These are phyloP conservation scores for Mellilla xanthometata DNA, from an alignment of 2,888 invertebrate species.

Conservation along the genomic window DNA sequence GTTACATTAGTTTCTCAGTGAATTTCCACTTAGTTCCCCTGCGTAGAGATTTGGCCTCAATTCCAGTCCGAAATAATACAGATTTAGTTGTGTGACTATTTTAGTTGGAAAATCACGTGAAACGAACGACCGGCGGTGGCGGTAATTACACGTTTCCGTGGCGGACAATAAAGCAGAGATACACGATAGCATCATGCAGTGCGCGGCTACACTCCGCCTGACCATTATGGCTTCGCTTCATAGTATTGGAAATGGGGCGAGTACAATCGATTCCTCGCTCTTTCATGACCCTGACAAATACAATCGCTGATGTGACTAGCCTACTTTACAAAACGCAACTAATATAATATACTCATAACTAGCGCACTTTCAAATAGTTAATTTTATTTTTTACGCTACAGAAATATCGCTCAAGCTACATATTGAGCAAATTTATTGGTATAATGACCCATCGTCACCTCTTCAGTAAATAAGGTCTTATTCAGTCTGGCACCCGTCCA, in stretches of 20 bases:
- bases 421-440: not conserved
- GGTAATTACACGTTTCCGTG: slow-evolving; percentile 61
- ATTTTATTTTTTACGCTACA: too few species aligned
- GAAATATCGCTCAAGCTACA: not conserved
- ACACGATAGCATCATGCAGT: slow-evolving; percentile 54
- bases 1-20: slow-evolving; percentile 36
- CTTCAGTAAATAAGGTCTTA: slow-evolving; percentile 19
- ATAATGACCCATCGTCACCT: slow-evolving; percentile 19
- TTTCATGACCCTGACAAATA: slow-evolving; percentile 14
- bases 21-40: slow-evolving; percentile 36
- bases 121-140: slow-evolving; percentile 35
- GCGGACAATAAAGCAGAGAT: slow-evolving; percentile 58
- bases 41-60: slow-evolving; percentile 31
- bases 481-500: slow-evolving; percentile 23
- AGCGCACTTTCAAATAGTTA: too few species aligned
- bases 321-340: not conserved
- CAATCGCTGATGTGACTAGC: not conserved
- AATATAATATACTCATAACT: too few species aligned
- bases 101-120: slow-evolving; percentile 48
- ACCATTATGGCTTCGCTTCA: slow-evolving; percentile 51
- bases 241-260: slow-evolving; percentile 37
- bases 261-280: slow-evolving; percentile 19
- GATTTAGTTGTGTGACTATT: slow-evolving; percentile 31
- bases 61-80: slow-evolving; percentile 23
- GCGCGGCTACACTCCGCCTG: slow-evolving; percentile 44